Evolutionary conservation across 2,113 vertebrate genomes (phyloP), one percentile per base, ranked within the genome.

Genomic region (Cheilinus undulatus): DNA sequence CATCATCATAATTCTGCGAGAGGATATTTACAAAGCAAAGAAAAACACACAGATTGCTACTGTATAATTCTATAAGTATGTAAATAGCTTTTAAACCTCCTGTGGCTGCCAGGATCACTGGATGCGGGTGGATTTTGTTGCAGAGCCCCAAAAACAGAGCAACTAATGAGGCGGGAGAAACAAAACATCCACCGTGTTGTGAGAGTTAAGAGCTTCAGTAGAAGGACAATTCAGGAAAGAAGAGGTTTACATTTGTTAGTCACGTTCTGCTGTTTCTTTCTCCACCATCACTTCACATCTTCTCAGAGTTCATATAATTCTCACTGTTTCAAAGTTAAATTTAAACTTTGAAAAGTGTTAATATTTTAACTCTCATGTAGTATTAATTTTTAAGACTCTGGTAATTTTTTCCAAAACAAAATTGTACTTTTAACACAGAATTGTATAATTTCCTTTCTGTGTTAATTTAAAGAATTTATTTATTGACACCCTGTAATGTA

Each of bases 11-110:
- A 51, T 73, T 56, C 48, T 36, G 50, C 43, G 11, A 52, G 17
- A 69, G 34, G 17, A 34, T 45, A 50, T 50, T 64, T 52, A 6
- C 45, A 43, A 45, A 52, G 64, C 28, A 64, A 63, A 69, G 7
- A 52, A 62, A 67, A 13, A 49, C 2, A 46, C 12, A 48, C 5
- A 32, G 46, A 67, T 49, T 43, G 20, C 20, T 10, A 12, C 40
- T 48, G 26, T 19, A 43, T 56, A 50, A 79, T 68, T n/a, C 42
- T 19, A 34, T 54, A 32, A 20, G 24, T 40, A 26, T 17, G 5
- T 68, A 71, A 78, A 71, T 45, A 73, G 38, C 22, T 73, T 30
- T 53, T 57, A 52, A 73, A 66, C 22, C 23, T 56, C 22, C 53
- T 40, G 60, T 45, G 38, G 54, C 64, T 38, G 49, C 26, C 38